Conservation (phyloP, 2,888 invertebrate species). For the Clistopyga incitator region DNA sequence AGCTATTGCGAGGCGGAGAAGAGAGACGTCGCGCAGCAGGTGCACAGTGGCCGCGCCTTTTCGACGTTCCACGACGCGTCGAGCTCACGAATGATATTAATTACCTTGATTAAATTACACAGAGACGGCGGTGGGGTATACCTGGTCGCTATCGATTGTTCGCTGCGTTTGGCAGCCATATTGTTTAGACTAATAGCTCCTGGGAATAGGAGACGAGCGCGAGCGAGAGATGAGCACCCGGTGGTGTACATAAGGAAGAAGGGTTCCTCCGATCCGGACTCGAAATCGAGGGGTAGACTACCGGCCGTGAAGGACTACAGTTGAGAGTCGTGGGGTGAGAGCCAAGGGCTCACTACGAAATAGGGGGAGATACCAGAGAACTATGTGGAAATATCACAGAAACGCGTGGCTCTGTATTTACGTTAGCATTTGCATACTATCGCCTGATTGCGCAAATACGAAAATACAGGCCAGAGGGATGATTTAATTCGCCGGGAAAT, state of each 20-base stretch:
- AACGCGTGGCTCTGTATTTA: constrained; percentile 70
- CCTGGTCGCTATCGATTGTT: constrained; percentile 80
- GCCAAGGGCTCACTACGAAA: constrained; percentile 44
- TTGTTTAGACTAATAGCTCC: constrained; percentile 83
- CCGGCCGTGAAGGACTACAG: constrained; percentile 50
- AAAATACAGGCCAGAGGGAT: constrained; percentile 58
- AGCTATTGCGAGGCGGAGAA: constrained; percentile 17
- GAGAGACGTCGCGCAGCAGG: constrained; percentile 50
- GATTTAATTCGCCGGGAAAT: constrained; percentile 67
- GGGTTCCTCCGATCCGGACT: constrained; percentile 51
- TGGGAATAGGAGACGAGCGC: constrained; percentile 78
- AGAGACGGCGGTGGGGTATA: constrained; percentile 66
- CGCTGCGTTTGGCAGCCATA: constrained; percentile 83
- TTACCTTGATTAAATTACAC: constrained; percentile 79
- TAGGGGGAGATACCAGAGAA: constrained; percentile 34
- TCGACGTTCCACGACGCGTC: constrained; percentile 65
- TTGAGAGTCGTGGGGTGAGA: constrained; percentile 48
- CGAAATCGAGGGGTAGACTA: constrained; percentile 61
- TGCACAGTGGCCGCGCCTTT: constrained; percentile 60
- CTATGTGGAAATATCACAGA: constrained; percentile 66
- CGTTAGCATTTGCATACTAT: constrained; percentile 77
- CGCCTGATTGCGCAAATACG: constrained; percentile 71
- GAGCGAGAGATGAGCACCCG: constrained; percentile 51
- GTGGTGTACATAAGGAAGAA: constrained; percentile 57
- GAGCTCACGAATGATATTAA: constrained; percentile 73